Percentiles rank a stretch among this genome's conserved stretches.
These are phyloP conservation scores for Nebria ingens DNA, from an alignment of 1,140 invertebrate species.

Conservation along the genomic window DNA sequence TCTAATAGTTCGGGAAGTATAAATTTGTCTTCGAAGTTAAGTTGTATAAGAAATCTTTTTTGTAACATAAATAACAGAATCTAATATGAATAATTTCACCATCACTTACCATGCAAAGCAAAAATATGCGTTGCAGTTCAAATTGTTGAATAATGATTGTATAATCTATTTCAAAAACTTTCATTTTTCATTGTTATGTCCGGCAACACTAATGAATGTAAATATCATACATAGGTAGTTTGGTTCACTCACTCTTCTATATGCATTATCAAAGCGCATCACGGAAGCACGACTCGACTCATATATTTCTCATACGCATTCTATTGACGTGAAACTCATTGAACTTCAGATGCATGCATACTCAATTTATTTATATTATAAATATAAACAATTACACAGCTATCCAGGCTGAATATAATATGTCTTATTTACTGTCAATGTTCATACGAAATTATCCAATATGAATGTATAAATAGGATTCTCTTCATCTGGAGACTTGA, in stretches of 20 bases:
- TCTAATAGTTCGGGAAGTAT: too few relatives aligned
- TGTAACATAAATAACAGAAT: too few relatives aligned
- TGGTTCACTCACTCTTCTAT: not conserved
- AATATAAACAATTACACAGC: too few relatives aligned
- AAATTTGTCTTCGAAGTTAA: too few relatives aligned
- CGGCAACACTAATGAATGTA: slow-evolving; percentile 5
- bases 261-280: not conserved
- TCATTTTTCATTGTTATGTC: slow-evolving; percentile 9
- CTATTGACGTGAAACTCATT: not conserved
- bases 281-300: not conserved
- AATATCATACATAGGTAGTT: not conserved
- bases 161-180: slow-evolving; percentile 1
- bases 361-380: too few relatives aligned
- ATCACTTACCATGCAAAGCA: slow-evolving; percentile 3
- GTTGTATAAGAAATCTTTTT: too few relatives aligned
- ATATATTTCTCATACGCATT: not conserved
- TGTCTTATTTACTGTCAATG: too few relatives aligned
- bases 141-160: slow-evolving; percentile 1
- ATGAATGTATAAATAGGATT: too few relatives aligned
- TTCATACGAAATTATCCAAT: too few relatives aligned
- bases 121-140: not conserved
- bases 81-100: not conserved
- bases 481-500: too few relatives aligned
- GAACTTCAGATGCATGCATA: too few relatives aligned
- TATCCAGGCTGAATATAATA: too few relatives aligned